These are phyloP conservation scores for Strix aluco DNA, from an alignment of 2,113 vertebrate genomes.

Conservation along the genomic window DNA sequence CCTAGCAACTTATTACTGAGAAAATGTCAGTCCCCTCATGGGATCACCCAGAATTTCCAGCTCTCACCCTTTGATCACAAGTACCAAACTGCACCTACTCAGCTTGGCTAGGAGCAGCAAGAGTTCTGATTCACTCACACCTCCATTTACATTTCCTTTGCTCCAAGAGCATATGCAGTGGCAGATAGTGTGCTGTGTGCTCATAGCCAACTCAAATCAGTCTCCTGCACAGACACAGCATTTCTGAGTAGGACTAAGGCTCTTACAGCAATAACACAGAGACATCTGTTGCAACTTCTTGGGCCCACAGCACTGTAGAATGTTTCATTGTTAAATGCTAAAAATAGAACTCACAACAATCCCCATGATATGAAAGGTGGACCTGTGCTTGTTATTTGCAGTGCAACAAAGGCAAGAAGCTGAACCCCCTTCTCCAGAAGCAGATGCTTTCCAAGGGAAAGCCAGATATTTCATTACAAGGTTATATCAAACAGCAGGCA, in stretches of 20 bases:
- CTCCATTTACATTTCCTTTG: background rate
- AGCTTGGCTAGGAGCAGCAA: background rate
- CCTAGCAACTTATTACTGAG: background rate
- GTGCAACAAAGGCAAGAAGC: background rate
- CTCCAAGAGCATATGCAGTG: background rate
- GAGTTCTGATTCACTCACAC: background rate
- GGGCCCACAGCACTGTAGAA: background rate
- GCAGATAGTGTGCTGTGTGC: background rate
- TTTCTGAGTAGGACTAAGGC: background rate
- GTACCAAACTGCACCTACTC: background rate
- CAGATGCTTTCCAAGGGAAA: background rate
- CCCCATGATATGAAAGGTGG: accelerated
- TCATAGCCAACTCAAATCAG: background rate
- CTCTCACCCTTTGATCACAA: background rate
- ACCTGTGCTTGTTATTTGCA: background rate
- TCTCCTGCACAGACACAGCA: background rate
- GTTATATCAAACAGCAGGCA: background rate
- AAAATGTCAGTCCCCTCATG: background rate
- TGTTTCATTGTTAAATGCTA: background rate
- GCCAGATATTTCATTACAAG: background rate
- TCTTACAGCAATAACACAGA: background rate
- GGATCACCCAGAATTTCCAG: background rate
- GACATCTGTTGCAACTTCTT: background rate
- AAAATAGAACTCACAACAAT: background rate
- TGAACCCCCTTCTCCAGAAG: background rate